Evolutionary conservation across 92 coral and sea anemone species (phyloP), one percentile per base, ranked within the genome.

Genomic region (Siderastrea radians): DNA sequence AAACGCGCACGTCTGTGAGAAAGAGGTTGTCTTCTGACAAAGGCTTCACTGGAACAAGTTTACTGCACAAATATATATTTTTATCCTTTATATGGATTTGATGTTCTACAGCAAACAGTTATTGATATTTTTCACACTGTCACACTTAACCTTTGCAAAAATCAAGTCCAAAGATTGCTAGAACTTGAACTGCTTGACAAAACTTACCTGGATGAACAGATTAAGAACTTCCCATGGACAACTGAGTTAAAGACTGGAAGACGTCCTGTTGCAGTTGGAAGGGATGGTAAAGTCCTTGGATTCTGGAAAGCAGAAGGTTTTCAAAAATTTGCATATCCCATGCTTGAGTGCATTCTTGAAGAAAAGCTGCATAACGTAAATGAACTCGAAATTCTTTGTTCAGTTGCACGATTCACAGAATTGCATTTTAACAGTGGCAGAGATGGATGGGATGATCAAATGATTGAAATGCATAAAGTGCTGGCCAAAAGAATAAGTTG

Each of bases 1-100:
- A 93, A 93, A 79, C 91, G 59, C 19, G 91, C 19, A 63, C 44
- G 62, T 60, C 75, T 88, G 93, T 93, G 3, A 74, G 88, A 58
- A 91, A 93, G 51, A 74, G 46, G 47, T 6, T 80, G 78, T 73
- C 94, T 8, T 93, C 96, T 45, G 59, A 91, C 4, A 88, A 52
- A 83, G 96, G 96, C 15, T 89, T 94, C 53, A 91, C 92, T 74
- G 94, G 94, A 7, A 93, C 92, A 66, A 79, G 92, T 67, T 6
- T 93, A 5, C 83, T 93, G 59, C 93, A 93, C 46, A 93, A 75
- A 26, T 90, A 90, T 51, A 26, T 90, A 90, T 51, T 54, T 93
- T 49, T 75, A 93, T 68, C 96, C 96, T 1, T 58, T 93, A 10
- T 93, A 93, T 83, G 81, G 80, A 61, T 93, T 93, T 90, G 92